Evolutionary conservation across 2,797 vertebrate species (phyloP).

Genomic region (Chaenodraco wilsoni): DNA sequence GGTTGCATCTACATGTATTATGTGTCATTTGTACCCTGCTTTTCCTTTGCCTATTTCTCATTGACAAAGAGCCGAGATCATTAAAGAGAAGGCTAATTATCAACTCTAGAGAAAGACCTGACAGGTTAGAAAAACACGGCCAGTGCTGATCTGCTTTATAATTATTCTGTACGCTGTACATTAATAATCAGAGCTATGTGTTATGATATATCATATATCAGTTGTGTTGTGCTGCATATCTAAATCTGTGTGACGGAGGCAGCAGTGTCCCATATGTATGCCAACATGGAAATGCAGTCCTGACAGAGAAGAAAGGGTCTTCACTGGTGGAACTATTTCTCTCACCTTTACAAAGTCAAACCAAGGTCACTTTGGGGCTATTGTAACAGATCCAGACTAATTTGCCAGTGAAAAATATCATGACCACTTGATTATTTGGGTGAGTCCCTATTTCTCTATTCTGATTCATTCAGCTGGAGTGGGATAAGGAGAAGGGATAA

Average conservation of each 20-base stretch:
- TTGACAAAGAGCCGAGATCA: conserved; percentile 26
- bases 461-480: conserved; percentile 43
- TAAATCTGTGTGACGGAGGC: conserved; percentile 36
- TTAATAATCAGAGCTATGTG: conserved; percentile 35
- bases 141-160: conserved; percentile 34
- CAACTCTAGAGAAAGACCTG: conserved; percentile 32
- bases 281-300: neutral
- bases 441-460: conserved; percentile 33
- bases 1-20: conserved; percentile 37
- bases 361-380: conserved; percentile 43
- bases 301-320: conserved; percentile 10
- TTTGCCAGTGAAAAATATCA: conserved; percentile 41
- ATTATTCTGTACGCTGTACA: conserved; percentile 38
- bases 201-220: conserved; percentile 34
- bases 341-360: conserved; percentile 48
- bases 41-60: neutral
- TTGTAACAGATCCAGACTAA: conserved; percentile 46
- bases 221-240: conserved; percentile 21
- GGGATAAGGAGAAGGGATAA: conserved; percentile 43
- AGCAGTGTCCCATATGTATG: conserved; percentile 8
- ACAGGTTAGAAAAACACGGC: conserved; percentile 48
- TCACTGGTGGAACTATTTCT: conserved; percentile 7
- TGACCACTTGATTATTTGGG: conserved; percentile 55
- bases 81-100: conserved; percentile 42
- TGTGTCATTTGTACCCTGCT: conserved; percentile 19